Evolutionary conservation across 2,888 invertebrate genomes (phyloP).

Genomic region (Drosophila monieri): DNA sequence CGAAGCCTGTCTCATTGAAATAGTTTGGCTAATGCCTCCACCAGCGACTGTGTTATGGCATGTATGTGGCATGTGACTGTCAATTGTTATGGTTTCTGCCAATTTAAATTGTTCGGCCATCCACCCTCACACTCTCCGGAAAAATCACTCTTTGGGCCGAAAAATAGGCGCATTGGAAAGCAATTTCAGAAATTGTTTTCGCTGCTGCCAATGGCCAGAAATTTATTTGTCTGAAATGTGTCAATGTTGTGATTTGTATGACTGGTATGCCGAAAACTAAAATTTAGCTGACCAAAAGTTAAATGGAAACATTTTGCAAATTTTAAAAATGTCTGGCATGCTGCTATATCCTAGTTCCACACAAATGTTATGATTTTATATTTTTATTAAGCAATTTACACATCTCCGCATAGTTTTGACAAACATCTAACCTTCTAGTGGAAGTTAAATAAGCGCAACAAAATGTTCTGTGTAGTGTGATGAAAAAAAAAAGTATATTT

Average conservation of each 20-base stretch:
- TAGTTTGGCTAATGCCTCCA: conserved; percentile 31
- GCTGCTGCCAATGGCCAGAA: conserved; percentile 6
- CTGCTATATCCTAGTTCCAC: not conserved
- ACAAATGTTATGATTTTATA: not conserved
- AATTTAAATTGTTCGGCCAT: conserved; percentile 52
- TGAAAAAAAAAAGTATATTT: not conserved
- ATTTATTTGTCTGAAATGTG: conserved; percentile 39
- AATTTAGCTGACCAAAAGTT: not conserved
- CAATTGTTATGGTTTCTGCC: conserved; percentile 62
- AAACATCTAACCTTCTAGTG: not conserved
- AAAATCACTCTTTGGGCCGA: not conserved
- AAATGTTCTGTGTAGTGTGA: not conserved
- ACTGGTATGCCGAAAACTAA: not conserved
- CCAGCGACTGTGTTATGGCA: conserved; percentile 45
- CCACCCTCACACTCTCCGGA: not conserved
- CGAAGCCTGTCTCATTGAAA: conserved; percentile 55
- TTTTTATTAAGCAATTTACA: not conserved
- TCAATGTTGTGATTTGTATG: conserved; percentile 29
- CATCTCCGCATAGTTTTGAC: not conserved
- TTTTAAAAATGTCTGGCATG: not conserved
- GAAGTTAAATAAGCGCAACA: not conserved
- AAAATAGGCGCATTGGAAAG: conserved; percentile 27
- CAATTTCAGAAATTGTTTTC: conserved; percentile 34
- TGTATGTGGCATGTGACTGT: conserved; percentile 75
- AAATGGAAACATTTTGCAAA: not conserved